Evolutionary conservation across 1,140 invertebrate species (phyloP).

Genomic region (Papilio polytes): DNA sequence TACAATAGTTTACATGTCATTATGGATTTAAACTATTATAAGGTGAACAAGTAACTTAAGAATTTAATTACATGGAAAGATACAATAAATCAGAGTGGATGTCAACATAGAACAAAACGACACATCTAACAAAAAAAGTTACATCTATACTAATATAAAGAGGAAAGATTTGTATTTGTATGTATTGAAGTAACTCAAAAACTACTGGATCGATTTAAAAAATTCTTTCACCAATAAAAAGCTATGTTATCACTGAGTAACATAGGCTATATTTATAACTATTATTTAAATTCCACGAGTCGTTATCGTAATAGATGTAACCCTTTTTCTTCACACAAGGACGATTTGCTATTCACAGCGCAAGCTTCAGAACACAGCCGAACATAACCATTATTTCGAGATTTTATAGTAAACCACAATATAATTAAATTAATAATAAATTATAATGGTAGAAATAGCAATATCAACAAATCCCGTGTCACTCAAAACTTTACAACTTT

Average conservation of each 20-base stretch:
- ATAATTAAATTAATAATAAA: constrained; percentile 33
- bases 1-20: not conserved
- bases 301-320: not conserved
- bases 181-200: no score
- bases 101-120: not conserved
- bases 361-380: not conserved
- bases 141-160: not conserved
- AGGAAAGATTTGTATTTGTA: no score
- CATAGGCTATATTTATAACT: no score
- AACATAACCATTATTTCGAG: constrained; percentile 21
- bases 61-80: not conserved
- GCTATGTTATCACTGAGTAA: no score
- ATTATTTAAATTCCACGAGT: no score
- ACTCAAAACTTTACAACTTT: not conserved
- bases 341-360: constrained; percentile 7
- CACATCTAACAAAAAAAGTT: not conserved
- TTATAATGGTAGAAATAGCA: constrained; percentile 28
- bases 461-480: constrained; percentile 11
- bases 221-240: no score
- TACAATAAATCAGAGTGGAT: not conserved
- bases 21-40: constrained; percentile 5
- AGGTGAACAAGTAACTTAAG: constrained; percentile 10
- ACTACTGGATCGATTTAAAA: no score
- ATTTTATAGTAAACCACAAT: constrained; percentile 2
- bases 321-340: not conserved